A percentile compares a stretch with the other conserved stretches of the same genome.
Conservation (phyloP, 2,797 vertebrate genomes). For the Eulemur mongoz region DNA sequence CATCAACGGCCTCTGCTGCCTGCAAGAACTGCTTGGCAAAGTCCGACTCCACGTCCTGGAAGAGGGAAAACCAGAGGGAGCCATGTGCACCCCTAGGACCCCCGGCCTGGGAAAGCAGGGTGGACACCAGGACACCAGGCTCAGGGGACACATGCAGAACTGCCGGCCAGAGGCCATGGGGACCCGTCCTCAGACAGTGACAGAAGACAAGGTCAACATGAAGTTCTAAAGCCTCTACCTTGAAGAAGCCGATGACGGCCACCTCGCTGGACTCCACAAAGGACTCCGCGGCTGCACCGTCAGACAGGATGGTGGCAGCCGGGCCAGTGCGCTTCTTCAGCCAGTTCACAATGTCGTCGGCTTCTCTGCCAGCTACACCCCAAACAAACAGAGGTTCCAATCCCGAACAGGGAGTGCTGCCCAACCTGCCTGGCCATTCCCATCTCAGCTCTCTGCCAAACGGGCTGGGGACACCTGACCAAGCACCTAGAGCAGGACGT, state of each 20-base stretch:
- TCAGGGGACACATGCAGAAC: background rate
- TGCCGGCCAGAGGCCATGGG: background rate
- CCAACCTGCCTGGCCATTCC: too few species aligned
- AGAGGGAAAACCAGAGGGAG: background rate
- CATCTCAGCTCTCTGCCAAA: background rate
- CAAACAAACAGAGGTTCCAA: background rate
- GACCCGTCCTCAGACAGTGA: background rate
- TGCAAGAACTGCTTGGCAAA: constrained; percentile 91
- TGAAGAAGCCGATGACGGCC: constrained; percentile 96
- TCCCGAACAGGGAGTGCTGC: background rate
- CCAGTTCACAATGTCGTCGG: constrained; percentile 96
- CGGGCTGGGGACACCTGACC: background rate
- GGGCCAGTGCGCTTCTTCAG: constrained; percentile 97
- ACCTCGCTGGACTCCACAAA: constrained; percentile 94
- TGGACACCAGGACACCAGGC: accelerated
- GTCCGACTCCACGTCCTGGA: constrained; percentile 89
- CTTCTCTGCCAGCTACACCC: constrained; percentile 93
- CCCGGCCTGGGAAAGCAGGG: background rate
- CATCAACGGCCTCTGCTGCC: constrained; percentile 94
- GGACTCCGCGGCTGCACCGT: constrained; percentile 86
- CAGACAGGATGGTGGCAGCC: constrained; percentile 87
- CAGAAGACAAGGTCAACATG: background rate
- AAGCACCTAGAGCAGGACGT: too few species aligned
- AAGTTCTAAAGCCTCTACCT: constrained; percentile 86
- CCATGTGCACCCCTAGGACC: accelerated